Evolutionary conservation across 1,140 invertebrate genomes (phyloP).

Genomic region (Zaprionus camerounensis): DNA sequence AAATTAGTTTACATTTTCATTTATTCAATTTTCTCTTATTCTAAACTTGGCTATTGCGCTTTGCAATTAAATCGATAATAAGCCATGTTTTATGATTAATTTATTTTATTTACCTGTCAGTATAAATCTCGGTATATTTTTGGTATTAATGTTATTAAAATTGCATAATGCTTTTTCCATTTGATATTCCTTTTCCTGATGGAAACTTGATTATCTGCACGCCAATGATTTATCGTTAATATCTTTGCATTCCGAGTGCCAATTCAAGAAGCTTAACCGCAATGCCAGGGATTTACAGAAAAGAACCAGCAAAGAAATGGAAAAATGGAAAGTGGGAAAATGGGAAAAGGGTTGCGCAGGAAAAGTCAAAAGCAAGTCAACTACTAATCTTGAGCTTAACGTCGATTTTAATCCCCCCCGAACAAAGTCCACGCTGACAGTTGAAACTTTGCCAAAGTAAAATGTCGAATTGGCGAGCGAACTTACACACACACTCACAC

Average conservation of each 20-base stretch:
- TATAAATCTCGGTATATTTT: background rate
- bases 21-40: background rate
- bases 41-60: background rate
- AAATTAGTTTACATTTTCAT: slow-evolving; percentile 6
- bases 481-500: slow-evolving; percentile 14
- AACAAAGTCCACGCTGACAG: slow-evolving; percentile 67
- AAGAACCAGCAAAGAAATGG: slow-evolving; percentile 16
- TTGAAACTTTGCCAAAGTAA: slow-evolving; percentile 59
- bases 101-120: background rate
- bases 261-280: slow-evolving; percentile 36
- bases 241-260: slow-evolving; percentile 19
- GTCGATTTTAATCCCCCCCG: slow-evolving; percentile 65
- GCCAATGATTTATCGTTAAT: slow-evolving; percentile 33
- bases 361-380: slow-evolving; percentile 56
- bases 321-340: slow-evolving; percentile 4
- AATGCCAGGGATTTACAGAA: slow-evolving; percentile 14
- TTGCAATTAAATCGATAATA: background rate
- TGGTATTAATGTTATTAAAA: background rate
- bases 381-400: slow-evolving; percentile 77
- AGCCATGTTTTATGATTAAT: background rate
- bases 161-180: background rate
- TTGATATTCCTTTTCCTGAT: background rate
- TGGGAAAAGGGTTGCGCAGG: slow-evolving; percentile 17
- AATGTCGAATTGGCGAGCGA: slow-evolving; percentile 49
- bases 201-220: background rate